Percentiles rank a stretch among this genome's conserved stretches.
These are phyloP conservation scores for Mystacides longicornis DNA, from an alignment of 2,888 invertebrate genomes.

Conservation along the genomic window DNA sequence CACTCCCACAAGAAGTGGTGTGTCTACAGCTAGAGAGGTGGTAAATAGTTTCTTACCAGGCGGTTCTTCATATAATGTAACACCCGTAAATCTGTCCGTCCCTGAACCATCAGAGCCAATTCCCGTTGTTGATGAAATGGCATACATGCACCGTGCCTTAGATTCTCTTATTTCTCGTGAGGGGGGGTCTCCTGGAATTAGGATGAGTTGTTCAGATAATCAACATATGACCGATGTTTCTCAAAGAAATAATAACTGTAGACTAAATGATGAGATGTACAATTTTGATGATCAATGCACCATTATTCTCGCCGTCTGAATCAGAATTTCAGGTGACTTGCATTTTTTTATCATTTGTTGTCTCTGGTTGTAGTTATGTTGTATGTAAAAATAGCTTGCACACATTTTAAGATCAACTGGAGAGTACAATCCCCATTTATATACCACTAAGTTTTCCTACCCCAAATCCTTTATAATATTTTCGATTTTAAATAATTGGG, in stretches of 20 bases:
- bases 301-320: constrained; percentile 71
- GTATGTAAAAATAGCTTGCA: no score
- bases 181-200: background rate
- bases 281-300: constrained; percentile 60
- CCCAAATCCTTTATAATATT: no score
- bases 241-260: background rate
- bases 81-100: background rate
- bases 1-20: background rate
- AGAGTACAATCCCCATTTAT: no score
- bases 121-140: background rate
- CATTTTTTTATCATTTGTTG: no score
- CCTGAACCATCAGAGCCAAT: background rate
- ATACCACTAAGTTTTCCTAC: no score
- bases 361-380: no score
- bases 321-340: constrained; percentile 65
- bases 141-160: background rate
- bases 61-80: background rate
- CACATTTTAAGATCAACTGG: no score
- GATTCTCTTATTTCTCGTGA: background rate
- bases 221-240: background rate
- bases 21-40: constrained; percentile 13
- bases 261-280: constrained; percentile 33
- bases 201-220: background rate
- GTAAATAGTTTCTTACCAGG: constrained; percentile 16
- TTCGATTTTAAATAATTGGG: no score